phyloP scores from a whole-genome alignment of 1,140 invertebrate genomes.

The Megalopta genalis region DNA sequence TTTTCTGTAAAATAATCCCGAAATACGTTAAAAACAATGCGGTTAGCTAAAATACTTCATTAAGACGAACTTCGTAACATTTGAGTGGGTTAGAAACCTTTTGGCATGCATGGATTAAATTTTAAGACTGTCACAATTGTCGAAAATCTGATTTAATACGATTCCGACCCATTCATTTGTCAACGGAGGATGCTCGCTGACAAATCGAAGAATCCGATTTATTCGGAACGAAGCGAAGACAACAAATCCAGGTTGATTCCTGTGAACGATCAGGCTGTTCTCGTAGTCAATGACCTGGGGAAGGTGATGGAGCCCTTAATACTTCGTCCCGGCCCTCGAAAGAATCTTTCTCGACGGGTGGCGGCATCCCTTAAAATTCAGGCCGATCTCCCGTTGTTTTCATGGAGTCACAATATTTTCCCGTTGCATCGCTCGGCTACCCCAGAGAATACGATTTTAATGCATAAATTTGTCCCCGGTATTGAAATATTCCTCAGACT shows the following conservation, averaged over 20 bases:
- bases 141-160: no score
- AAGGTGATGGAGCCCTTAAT: background rate
- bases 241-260: constrained; percentile 18
- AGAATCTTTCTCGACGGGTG: background rate
- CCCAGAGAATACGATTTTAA: background rate
- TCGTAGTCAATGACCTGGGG: constrained; percentile 1
- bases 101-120: no score
- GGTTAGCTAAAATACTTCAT: no score
- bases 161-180: background rate
- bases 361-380: background rate
- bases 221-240: constrained; percentile 1
- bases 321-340: background rate
- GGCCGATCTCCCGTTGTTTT: background rate
- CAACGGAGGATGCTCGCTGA: background rate
- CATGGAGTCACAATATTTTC: constrained; percentile 1
- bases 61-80: no score
- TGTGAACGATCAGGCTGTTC: background rate
- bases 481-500: background rate
- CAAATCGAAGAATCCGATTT: constrained; percentile 16
- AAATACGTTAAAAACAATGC: no score
- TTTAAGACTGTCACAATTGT: no score
- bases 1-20: no score
- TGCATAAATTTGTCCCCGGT: background rate
- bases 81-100: no score
- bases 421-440: background rate